Evolutionary conservation across 1,140 invertebrate genomes (phyloP), one percentile per base, ranked within the genome.

Genomic region (Eciton burchellii): DNA sequence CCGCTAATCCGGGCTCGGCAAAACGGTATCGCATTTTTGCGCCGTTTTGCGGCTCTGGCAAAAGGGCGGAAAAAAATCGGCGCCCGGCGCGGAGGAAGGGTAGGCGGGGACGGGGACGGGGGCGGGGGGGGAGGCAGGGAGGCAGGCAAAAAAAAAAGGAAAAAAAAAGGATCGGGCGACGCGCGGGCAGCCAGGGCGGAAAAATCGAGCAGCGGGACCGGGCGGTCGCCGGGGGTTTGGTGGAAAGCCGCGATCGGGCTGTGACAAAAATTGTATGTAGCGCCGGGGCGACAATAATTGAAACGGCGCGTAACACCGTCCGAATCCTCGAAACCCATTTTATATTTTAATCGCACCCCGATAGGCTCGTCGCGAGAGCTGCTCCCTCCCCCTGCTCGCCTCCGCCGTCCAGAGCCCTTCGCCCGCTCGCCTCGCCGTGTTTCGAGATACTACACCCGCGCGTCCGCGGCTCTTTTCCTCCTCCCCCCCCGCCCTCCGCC

Each of bases 321-420:
- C 90, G 91, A 92, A 91, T 92, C 91, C 91, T 92, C 91, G 90
- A 91, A 93, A 93, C 91, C 87, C 91, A 90, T 93, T 93, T 93
- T 92, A 93, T 92, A 92, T 92, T 93, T 93, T 93, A 93, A 93
- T 93, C 91, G 91, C 88, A 82, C 90, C 89, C 91, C 90, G 89
- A 92, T 92, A 91, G 88, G 89, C 87, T 90, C 87, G 83, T 81
- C 81, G 81, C 82, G 77, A 73, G 89, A 91, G 85, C 82, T 79
- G 66, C 59, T 76, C 54, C 81, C 47, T 56, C 52, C n/a, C n/a
- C n/a, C n/a, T n/a, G n/a, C n/a, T n/a, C 11, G 5, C 19, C 26
- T 62, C 59, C 19, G 6, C 35, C 12, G n/a, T n/a, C n/a, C n/a
- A n/a, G n/a, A n/a, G n/a, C 54, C 81, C 47, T 56, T 45, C n/a